phyloP scores from a whole-genome alignment of 2,113 vertebrate species.

The Cryptotis parvus region DNA sequence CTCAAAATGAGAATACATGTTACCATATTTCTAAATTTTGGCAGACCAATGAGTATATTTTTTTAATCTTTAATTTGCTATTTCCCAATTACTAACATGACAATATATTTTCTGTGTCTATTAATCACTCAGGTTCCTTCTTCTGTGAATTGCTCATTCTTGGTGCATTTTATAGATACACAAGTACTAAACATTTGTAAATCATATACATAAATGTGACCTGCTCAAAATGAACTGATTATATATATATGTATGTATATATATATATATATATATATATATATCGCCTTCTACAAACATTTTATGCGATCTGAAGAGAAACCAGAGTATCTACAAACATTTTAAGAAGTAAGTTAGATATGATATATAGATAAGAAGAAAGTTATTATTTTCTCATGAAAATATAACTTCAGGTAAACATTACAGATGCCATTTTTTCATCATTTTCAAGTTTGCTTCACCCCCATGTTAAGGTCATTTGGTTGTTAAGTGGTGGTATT shows the following conservation, averaged over 20 bases:
- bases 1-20: too few relatives aligned
- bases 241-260: too few relatives aligned
- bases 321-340: neutral
- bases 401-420: neutral
- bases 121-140: neutral
- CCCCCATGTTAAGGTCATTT: neutral
- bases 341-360: conserved; percentile 43
- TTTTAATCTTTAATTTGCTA: conserved; percentile 44
- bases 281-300: too few relatives aligned
- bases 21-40: conserved; percentile 47
- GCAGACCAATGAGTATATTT: neutral
- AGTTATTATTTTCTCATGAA: neutral
- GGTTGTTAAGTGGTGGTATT: neutral
- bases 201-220: neutral
- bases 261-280: too few relatives aligned
- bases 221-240: conserved; percentile 12
- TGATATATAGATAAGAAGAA: conserved; percentile 14
- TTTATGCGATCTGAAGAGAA: too few relatives aligned
- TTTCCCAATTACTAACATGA: neutral
- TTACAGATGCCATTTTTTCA: neutral
- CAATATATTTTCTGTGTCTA: conserved; percentile 20
- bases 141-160: conserved; percentile 18
- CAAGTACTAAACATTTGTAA: neutral
- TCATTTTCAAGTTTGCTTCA: conserved; percentile 11
- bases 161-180: conserved; percentile 6